Evolutionary conservation across 2,888 invertebrate genomes (phyloP), one percentile per base, ranked within the genome.

Genomic region (Gasteruption jaculator): DNA sequence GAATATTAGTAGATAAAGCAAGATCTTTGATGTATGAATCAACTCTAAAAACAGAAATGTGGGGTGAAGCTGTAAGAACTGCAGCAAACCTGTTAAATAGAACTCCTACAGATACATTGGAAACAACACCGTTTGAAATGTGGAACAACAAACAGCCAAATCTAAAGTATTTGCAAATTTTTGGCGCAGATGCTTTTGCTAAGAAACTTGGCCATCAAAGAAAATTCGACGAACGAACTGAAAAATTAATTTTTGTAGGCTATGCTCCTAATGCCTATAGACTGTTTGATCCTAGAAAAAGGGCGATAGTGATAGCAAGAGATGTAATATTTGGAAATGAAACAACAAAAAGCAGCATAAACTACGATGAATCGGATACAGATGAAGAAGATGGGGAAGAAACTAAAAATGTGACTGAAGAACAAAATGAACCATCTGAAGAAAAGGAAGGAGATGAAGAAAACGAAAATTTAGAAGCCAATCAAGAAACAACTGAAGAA

Each of bases 141-240:
- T 65, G 61, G 60, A 45, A 44, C 10, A 38, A 41, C 6, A 53
- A 41, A 37, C 59, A 48, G 49, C 57, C 61, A 15, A 43, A 63
- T 43, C 43, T 61, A 21, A 46, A 48, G 21, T 50, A 47, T 25
- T 22, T 65, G 18, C 45, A 53, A 49, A 49, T 57, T 5, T 65
- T 65, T 55, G 60, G 59, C 26, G 21, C n/a, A 10, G n/a, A n/a
- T 1, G 38, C 30, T 4, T 41, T 15, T 20, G 30, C 15, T 3
- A 43, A 35, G 5, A 5, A 8, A 21, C 11, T 19, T 2, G 34
- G 18, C 38, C 51, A 19, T 14, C 52, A 16, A 50, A 45, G 37
- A 63, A 63, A n/a, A 49, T 38, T 61, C 16, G 55, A 65, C 14
- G 18, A 31, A 12, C 48, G 58, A 45, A 53, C 46, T 38, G 52